Evolutionary conservation across 2,797 vertebrate genomes (phyloP), one percentile per base, ranked within the genome.

Genomic region (Picus viridis): DNA sequence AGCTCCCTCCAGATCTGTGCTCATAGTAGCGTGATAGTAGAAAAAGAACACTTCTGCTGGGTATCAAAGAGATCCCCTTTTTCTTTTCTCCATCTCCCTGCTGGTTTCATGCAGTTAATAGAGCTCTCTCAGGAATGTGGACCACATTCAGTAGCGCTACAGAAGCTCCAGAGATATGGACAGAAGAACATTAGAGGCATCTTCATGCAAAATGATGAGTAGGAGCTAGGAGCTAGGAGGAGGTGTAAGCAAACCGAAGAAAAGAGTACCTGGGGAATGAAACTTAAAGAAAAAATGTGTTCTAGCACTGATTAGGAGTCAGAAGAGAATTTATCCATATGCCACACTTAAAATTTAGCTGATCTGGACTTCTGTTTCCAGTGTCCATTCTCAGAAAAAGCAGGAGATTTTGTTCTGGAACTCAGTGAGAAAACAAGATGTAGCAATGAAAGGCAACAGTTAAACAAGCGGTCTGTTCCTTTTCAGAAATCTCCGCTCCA

Each of bases 401-500:
- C 1, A 7, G 36, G 45, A 45, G 51, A 47, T 82, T 90, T 76
- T 79, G 16, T 16, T 70, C 0, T 80, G 20, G 29, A 90, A 16
- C 24, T 71, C 10, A 6, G 1, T 73, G n/a, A 39, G 24, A 19
- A 59, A 41, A 71, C 22, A 24, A 7, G 2, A 4, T 10, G 4
- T 65, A 10, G 41, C 75, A 79, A 24, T 59, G 26, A 73, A 87
- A 83, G 8, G 36, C 75, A 70, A 54, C 15, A 12, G 26, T 69
- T 95, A 26, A 76, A 75, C 17, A 69, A 51, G 7, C 2, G 6
- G 1, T 85, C 85, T 87, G 22, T 68, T 93, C 1, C 0, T 75
- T 96, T 95, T 68, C 90, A 98, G 98, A 98, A 94, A 88, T 97
- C 78, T 97, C 93, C 59, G 81, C 93, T 11, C 97, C 85, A 8